A percentile compares a stretch with the other conserved stretches of the same genome.
These are phyloP conservation scores for Meganola albula DNA, from an alignment of 2,888 invertebrate species.

Conservation along the genomic window DNA sequence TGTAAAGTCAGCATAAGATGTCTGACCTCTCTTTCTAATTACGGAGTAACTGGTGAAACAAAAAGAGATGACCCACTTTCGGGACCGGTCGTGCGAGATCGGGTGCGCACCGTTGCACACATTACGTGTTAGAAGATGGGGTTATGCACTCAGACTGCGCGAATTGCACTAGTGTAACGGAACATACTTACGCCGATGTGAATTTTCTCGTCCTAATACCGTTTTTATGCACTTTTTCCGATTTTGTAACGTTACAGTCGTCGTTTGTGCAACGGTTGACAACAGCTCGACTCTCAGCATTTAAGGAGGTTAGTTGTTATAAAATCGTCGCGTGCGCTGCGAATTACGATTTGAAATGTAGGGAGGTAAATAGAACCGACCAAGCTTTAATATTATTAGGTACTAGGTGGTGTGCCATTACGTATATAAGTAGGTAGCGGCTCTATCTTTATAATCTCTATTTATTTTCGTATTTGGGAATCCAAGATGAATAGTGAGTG, in stretches of 20 bases:
- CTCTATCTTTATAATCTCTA: too few species aligned
- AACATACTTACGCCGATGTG: slow-evolving; percentile 69
- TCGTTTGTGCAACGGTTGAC: slow-evolving; percentile 55
- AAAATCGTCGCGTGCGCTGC: slow-evolving; percentile 22
- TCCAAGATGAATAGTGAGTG: too few species aligned
- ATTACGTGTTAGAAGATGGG: slow-evolving; percentile 73
- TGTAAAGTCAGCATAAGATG: slow-evolving; percentile 31
- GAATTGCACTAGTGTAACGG: slow-evolving; percentile 60
- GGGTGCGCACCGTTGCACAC: slow-evolving; percentile 72
- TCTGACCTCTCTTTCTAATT: slow-evolving; percentile 66
- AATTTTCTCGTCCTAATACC: slow-evolving; percentile 74
- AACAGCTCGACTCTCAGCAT: slow-evolving; percentile 33
- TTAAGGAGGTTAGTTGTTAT: slow-evolving; percentile 23
- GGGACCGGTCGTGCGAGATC: slow-evolving; percentile 74
- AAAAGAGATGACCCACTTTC: slow-evolving; percentile 77
- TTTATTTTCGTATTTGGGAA: too few species aligned
- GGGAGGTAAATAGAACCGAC: too few species aligned
- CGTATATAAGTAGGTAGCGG: too few species aligned
- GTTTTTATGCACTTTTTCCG: slow-evolving; percentile 65
- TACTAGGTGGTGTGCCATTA: too few species aligned
- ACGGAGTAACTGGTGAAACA: slow-evolving; percentile 73
- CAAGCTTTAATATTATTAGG: too few species aligned
- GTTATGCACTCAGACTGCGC: slow-evolving; percentile 66
- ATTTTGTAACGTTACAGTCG: slow-evolving; percentile 50
- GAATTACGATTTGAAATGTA: too few species aligned